These are phyloP conservation scores for Drosophila infuscata DNA, from an alignment of 2,888 invertebrate species.

Conservation along the genomic window DNA sequence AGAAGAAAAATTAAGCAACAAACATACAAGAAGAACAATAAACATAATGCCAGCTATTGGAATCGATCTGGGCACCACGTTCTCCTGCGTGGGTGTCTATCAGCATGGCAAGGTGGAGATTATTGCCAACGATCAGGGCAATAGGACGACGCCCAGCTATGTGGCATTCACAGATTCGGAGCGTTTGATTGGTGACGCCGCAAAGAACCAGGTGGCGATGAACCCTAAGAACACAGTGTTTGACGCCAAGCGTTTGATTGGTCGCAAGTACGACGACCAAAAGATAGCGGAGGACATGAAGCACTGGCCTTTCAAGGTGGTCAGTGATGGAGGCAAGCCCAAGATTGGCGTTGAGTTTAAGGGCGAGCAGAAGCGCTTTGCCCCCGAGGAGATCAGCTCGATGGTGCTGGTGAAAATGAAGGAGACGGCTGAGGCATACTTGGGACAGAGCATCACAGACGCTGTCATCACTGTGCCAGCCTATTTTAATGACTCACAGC, in stretches of 20 bases:
- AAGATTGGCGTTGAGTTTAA: slow-evolving; percentile 94
- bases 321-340: slow-evolving; percentile 92
- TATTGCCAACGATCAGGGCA: slow-evolving; percentile 93
- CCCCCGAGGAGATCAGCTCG: slow-evolving; percentile 95
- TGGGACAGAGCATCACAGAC: slow-evolving; percentile 92
- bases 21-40: slow-evolving; percentile 6
- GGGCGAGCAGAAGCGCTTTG: slow-evolving; percentile 94
- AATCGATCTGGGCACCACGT: slow-evolving; percentile 85
- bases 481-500: slow-evolving; percentile 82
- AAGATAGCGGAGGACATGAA: slow-evolving; percentile 97
- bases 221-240: slow-evolving; percentile 95
- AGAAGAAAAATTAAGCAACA: not conserved
- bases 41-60: slow-evolving; percentile 87
- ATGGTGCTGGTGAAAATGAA: slow-evolving; percentile 98
- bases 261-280: slow-evolving; percentile 94
- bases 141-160: slow-evolving; percentile 81
- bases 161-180: slow-evolving; percentile 94
- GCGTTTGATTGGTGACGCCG: slow-evolving; percentile 89
- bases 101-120: slow-evolving; percentile 94
- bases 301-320: slow-evolving; percentile 96
- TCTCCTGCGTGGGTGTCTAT: slow-evolving; percentile 93
- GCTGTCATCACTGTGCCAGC: slow-evolving; percentile 95
- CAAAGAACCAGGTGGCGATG: slow-evolving; percentile 94
- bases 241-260: slow-evolving; percentile 97
- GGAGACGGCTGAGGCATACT: slow-evolving; percentile 94